A percentile compares a stretch with the other conserved stretches of the same genome.
These are phyloP conservation scores for Thyatira batis DNA, from an alignment of 2,888 invertebrate genomes.

Conservation along the genomic window DNA sequence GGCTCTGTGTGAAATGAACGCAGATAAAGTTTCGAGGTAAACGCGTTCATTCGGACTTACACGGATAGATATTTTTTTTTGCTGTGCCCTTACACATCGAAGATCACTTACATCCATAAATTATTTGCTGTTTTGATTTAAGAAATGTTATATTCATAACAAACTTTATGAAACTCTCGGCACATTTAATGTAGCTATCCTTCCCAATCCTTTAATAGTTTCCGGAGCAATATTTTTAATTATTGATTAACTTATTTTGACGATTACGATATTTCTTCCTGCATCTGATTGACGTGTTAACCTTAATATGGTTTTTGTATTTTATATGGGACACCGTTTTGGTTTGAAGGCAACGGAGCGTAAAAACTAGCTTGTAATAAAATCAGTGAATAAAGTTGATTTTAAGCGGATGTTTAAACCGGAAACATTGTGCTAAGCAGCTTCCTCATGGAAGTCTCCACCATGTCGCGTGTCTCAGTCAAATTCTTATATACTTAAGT, in stretches of 20 bases:
- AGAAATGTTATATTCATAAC: no score
- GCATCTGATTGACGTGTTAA: no score
- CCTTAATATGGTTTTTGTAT: no score
- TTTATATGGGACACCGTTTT: no score
- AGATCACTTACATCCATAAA: neutral
- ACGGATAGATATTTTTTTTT: neutral
- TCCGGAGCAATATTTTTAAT: no score
- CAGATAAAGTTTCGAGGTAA: conserved; percentile 1
- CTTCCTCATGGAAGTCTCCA: neutral
- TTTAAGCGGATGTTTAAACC: neutral
- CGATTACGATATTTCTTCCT: no score
- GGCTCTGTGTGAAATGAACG: neutral
- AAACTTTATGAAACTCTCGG: no score
- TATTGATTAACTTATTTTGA: no score
- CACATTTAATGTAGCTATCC: no score
- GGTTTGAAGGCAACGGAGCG: no score
- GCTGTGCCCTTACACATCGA: neutral
- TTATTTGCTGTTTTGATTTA: neutral
- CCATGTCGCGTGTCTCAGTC: neutral
- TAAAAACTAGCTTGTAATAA: neutral
- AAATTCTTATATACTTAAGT: neutral
- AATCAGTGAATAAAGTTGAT: neutral
- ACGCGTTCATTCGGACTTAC: neutral
- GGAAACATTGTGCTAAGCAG: neutral
- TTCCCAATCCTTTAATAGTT: no score